Percentiles rank a stretch among this genome's conserved stretches.
Evolutionary conservation across 2,113 vertebrate species (phyloP).

Genomic region (Pontoporia blainvillei): DNA sequence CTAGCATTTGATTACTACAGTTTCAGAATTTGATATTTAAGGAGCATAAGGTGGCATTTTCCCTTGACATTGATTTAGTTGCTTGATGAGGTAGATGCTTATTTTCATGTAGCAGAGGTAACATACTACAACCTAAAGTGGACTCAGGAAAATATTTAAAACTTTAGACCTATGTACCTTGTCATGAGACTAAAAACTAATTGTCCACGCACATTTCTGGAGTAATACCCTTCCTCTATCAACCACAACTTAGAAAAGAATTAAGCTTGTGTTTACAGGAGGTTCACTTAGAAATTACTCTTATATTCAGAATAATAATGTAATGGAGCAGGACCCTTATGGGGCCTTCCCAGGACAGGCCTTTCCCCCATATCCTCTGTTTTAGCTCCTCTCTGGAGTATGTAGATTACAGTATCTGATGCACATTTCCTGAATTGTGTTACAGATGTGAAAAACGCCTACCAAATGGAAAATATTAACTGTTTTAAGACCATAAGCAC

Average conservation of each 20-base stretch:
- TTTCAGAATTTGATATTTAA: neutral
- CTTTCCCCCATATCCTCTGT: neutral
- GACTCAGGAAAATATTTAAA: neutral
- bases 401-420: neutral
- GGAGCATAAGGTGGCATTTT: neutral
- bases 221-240: neutral
- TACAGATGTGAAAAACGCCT: neutral
- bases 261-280: neutral
- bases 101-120: neutral
- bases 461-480: neutral
- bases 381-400: neutral
- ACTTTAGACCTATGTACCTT: neutral
- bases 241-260: neutral
- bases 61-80: neutral
- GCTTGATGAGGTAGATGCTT: neutral
- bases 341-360: neutral
- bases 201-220: neutral
- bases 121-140: neutral
- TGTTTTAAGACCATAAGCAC: neutral
- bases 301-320: neutral
- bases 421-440: neutral
- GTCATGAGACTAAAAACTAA: neutral
- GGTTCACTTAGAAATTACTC: neutral
- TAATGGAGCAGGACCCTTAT: neutral
- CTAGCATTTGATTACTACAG: neutral